Conservation (phyloP, 37 sponge, comb jelly and placozoan species). For the Ianthella basta region DNA sequence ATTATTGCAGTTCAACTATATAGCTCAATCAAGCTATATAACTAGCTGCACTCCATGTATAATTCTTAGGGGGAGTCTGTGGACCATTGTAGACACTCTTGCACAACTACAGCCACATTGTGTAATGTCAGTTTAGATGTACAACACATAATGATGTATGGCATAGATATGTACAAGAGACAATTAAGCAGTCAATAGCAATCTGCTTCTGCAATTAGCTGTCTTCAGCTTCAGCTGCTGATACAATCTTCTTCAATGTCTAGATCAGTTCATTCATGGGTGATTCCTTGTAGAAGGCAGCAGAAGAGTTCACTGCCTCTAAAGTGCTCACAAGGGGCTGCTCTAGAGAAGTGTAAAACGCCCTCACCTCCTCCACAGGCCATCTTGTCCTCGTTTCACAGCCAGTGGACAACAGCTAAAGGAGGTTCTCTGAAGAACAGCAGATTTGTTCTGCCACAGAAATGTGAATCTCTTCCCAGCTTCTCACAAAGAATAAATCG, state of each 20-base stretch:
- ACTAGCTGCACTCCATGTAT: too few species aligned
- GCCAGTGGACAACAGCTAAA: background rate
- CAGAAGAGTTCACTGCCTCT: too few species aligned
- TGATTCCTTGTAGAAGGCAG: background rate
- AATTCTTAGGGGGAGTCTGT: too few species aligned
- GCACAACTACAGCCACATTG: too few species aligned
- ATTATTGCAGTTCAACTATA: too few species aligned
- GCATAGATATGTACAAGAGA: too few species aligned
- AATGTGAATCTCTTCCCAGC: background rate
- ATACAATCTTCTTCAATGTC: background rate
- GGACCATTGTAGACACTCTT: too few species aligned
- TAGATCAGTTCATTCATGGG: background rate
- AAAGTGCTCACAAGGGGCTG: background rate
- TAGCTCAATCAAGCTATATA: too few species aligned
- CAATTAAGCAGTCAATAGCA: background rate
- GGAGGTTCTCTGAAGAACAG: background rate
- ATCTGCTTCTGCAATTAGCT: constrained; percentile 29
- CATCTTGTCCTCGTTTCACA: background rate
- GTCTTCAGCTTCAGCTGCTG: constrained; percentile 6
- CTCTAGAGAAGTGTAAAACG: background rate
- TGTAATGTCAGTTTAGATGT: too few species aligned
- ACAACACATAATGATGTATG: too few species aligned
- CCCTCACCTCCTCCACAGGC: too few species aligned
- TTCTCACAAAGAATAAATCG: background rate
- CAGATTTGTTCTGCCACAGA: too few species aligned